phyloP scores from a whole-genome alignment of 1,140 invertebrate genomes.

The Archegozetes longisetosus region DNA sequence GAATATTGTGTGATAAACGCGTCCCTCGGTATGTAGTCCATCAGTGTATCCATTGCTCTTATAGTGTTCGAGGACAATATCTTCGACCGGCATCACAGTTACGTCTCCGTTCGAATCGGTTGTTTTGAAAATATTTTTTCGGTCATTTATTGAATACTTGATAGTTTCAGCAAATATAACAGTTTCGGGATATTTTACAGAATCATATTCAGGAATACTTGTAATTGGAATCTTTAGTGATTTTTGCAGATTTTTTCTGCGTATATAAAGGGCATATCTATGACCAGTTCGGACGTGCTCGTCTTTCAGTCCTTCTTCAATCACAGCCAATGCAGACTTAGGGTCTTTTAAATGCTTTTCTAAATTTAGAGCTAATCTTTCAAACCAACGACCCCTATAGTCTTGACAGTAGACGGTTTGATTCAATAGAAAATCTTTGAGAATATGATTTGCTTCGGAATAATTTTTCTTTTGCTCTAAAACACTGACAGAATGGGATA shows the following conservation, averaged over 20 bases:
- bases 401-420: slow-evolving; percentile 28
- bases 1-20: slow-evolving; percentile 44
- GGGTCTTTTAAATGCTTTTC: slow-evolving; percentile 36
- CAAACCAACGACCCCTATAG: slow-evolving; percentile 37
- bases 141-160: slow-evolving; percentile 20
- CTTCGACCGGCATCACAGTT: slow-evolving; percentile 33
- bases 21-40: slow-evolving; percentile 51
- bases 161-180: slow-evolving; percentile 5
- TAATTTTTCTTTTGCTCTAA: slow-evolving; percentile 34
- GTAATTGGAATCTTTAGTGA: slow-evolving; percentile 18
- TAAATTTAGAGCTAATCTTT: slow-evolving; percentile 36
- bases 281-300: slow-evolving; percentile 28
- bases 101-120: slow-evolving; percentile 23
- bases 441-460: slow-evolving; percentile 30
- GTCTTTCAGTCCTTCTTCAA: slow-evolving; percentile 30
- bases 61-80: slow-evolving; percentile 36
- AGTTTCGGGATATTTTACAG: slow-evolving; percentile 15
- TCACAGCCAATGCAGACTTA: slow-evolving; percentile 28
- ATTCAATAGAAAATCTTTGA: slow-evolving; percentile 29
- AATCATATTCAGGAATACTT: slow-evolving; percentile 20
- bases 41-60: slow-evolving; percentile 30
- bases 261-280: slow-evolving; percentile 30
- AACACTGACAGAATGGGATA: slow-evolving; percentile 33
- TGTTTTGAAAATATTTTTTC: slow-evolving; percentile 24
- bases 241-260: slow-evolving; percentile 29